Base-by-base conservation (phyloP, 2,797 vertebrate species). In the Gymnoscopelus braueri region DNA sequence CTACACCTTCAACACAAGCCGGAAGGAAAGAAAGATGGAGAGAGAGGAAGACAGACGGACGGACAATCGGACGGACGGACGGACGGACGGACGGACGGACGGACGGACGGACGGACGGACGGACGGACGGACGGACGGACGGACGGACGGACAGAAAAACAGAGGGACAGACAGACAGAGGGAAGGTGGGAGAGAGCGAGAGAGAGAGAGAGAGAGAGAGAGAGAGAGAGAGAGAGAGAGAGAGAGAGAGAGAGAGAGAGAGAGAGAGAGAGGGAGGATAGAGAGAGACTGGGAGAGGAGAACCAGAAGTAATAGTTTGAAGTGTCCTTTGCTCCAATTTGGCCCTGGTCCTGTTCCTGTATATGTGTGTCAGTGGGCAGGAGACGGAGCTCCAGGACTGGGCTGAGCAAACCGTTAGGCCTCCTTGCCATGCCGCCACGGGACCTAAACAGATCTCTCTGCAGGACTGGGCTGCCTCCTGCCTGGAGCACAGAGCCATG, bases 381-480 rank as follows among this genome's bases (percentile, higher is more conserved):
- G 47, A 75, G 71, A 71, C 55, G 39, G 61, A 61, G 61, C 60
- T 72, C 62, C 57, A 26, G 70, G 50, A 60, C 39, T 1, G 61
- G 74, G 39, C 57, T 64, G 35, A 69, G 61, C 50, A 11, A 19
- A 67, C 62, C 53, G 55, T 72, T 62, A 74, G 76, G 66, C 63
- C 60, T 26, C 14, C 78, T 65, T 24, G 3, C 62, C 60, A 56
- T 1, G 64, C 59, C 57, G n/a, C 81, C 50, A 69, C 59, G 57
- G 72, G 81, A 69, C 75, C 72, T 66, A 55, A 73, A 79, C 67
- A 19, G 48, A 75, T 67, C 56, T 63, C 75, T 70, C 80, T 69
- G 77, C 73, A 80, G 71, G 73, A 64, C 61, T 32, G 72, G 64
- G 64, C 65, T 11, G 60, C 51, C 29, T 48, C 71, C 69, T 59